phyloP scores from a whole-genome alignment of 2,888 invertebrate genomes.

The Dusona sp. region DNA sequence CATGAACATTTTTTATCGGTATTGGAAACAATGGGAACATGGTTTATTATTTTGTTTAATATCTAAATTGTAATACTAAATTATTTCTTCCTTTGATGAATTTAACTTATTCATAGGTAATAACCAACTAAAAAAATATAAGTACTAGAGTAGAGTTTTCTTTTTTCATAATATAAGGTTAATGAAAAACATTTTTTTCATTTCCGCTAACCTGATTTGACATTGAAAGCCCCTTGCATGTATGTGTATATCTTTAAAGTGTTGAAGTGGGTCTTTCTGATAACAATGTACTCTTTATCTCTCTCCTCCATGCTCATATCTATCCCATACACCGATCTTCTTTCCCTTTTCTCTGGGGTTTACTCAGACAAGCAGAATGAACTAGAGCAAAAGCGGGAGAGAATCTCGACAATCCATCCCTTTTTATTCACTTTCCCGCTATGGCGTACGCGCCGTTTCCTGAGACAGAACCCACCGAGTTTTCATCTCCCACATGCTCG shows the following conservation, averaged over 20 bases:
- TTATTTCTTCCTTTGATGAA: not conserved
- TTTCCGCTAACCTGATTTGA: not conserved
- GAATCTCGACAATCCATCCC: constrained; percentile 11
- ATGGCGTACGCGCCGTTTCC: constrained; percentile 35
- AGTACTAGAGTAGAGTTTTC: no score
- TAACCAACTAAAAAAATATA: no score
- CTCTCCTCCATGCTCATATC: constrained; percentile 25
- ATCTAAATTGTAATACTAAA: no score
- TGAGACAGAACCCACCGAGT: constrained; percentile 30
- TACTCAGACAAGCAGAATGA: constrained; percentile 1
- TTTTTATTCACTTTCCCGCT: constrained; percentile 52
- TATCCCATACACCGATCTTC: not conserved
- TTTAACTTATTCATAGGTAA: no score
- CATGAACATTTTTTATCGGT: not conserved
- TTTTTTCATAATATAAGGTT: no score
- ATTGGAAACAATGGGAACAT: not conserved
- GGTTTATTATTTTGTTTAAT: not conserved
- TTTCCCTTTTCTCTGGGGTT: constrained; percentile 22
- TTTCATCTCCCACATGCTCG: constrained; percentile 2
- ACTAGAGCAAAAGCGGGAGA: not conserved
- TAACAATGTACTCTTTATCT: constrained; percentile 41
- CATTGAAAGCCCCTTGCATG: not conserved
- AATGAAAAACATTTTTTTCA: no score
- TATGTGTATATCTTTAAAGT: not conserved
- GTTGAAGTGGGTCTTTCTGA: constrained; percentile 9